Conservation (phyloP, 2,797 vertebrate species). For the Trachops cirrhosus region DNA sequence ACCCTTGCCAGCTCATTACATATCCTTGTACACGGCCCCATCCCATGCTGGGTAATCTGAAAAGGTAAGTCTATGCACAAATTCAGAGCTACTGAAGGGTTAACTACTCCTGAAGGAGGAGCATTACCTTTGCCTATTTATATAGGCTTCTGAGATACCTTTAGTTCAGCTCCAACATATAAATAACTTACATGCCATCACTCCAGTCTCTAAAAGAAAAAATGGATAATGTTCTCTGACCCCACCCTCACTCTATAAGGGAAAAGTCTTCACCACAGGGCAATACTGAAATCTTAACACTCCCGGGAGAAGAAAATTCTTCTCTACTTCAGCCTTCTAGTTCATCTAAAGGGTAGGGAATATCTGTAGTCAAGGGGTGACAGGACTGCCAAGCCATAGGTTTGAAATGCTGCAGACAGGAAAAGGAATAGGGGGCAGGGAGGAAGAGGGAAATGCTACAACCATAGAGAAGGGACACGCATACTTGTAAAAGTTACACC, state of each 20-base stretch:
- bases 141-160: neutral
- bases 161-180: neutral
- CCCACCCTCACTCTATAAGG: neutral
- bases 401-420: neutral
- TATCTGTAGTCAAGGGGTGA: neutral
- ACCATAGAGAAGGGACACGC: neutral
- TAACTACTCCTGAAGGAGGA: neutral
- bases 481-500: neutral
- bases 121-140: neutral
- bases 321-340: neutral
- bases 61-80: neutral
- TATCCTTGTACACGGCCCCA: neutral
- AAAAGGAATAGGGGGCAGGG: neutral
- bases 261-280: neutral
- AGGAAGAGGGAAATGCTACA: neutral
- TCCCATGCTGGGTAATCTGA: neutral
- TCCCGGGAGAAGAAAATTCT: neutral
- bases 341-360: neutral
- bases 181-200: neutral
- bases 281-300: neutral
- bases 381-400: neutral
- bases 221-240: neutral
- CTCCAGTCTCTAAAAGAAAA: neutral
- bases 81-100: neutral
- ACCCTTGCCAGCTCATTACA: neutral